Percentiles rank a stretch among this genome's conserved stretches.
phyloP scores from a whole-genome alignment of 2,113 vertebrate genomes.

The Pica pica region DNA sequence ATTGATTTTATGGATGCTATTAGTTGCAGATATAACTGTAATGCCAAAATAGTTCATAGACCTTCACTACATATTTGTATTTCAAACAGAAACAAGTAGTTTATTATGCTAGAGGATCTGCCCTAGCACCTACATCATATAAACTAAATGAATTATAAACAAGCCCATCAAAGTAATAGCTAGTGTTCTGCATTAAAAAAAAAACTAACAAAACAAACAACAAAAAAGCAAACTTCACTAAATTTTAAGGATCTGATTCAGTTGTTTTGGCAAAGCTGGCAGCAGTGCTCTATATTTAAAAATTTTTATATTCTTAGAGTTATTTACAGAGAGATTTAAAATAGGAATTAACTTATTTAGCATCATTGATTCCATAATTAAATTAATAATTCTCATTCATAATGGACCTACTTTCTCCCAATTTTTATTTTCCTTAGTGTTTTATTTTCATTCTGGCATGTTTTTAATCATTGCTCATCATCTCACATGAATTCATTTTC shows the following conservation, averaged over 20 bases:
- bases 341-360: not conserved
- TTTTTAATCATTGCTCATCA: not conserved
- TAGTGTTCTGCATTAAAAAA: not conserved
- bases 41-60: not conserved
- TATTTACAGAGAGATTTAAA: not conserved
- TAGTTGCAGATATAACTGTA: not conserved
- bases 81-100: not conserved
- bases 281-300: not conserved
- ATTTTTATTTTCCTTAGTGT: not conserved
- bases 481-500: not conserved
- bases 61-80: not conserved
- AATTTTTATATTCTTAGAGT: not conserved
- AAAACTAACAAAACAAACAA: not conserved
- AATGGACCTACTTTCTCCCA: constrained; percentile 39
- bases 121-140: not conserved
- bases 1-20: not conserved
- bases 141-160: not conserved
- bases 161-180: not conserved
- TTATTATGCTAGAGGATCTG: not conserved
- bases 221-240: not conserved
- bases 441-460: not conserved
- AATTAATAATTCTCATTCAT: constrained; percentile 5
- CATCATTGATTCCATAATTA: not conserved
- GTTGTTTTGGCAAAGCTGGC: not conserved
- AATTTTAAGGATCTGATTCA: not conserved